These are phyloP conservation scores for Vicugna pacos DNA, from an alignment of 2,113 vertebrate species.

Conservation along the genomic window DNA sequence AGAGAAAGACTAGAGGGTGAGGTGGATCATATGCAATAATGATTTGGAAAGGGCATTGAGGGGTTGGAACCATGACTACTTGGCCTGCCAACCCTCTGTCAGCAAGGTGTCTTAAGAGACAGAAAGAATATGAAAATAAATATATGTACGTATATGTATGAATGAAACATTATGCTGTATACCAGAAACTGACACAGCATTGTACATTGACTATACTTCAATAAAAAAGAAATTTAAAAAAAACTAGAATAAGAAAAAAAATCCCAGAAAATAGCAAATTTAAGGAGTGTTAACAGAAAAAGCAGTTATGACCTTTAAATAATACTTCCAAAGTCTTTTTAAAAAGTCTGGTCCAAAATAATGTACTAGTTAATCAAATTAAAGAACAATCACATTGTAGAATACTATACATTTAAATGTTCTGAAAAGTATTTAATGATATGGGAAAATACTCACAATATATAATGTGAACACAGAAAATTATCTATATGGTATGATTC, in stretches of 20 bases:
- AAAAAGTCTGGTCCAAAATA: constrained; percentile 46
- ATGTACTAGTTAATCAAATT: constrained; percentile 7
- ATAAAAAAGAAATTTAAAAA: neutral
- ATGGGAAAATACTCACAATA: neutral
- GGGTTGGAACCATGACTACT: too few species aligned
- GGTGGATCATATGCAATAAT: neutral
- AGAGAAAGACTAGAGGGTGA: neutral
- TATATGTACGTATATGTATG: too few species aligned
- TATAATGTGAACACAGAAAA: constrained; percentile 10
- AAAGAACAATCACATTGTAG: constrained; percentile 14
- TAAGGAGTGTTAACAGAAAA: constrained; percentile 58
- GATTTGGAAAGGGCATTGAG: neutral
- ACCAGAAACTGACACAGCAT: too few species aligned
- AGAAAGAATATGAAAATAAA: neutral
- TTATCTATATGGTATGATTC: neutral
- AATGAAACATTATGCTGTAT: too few species aligned
- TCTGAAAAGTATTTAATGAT: neutral
- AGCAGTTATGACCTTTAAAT: constrained; percentile 1
- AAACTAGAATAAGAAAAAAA: neutral
- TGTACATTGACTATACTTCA: too few species aligned
- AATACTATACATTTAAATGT: constrained; percentile 48
- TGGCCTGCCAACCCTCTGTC: neutral
- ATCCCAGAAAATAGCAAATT: neutral
- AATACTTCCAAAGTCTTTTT: neutral
- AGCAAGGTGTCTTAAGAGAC: neutral